Evolutionary conservation across 92 coral and sea anemone genomes (phyloP).

Genomic region (Ricordea florida): DNA sequence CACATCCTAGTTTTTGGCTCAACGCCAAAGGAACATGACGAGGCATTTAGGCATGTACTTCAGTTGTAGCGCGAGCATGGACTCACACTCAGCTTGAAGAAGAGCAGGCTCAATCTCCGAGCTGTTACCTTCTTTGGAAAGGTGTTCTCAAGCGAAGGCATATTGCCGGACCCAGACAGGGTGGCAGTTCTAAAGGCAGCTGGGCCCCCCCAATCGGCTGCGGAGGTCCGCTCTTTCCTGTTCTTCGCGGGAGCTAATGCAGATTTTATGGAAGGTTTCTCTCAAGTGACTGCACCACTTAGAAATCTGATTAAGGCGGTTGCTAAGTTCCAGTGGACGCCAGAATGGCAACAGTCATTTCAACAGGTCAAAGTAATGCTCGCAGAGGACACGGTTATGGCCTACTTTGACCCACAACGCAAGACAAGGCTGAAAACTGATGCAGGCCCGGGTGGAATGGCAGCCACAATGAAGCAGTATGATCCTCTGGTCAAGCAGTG

Average conservation of each 20-base stretch:
- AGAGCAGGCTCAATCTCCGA: background rate
- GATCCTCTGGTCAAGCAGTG: background rate
- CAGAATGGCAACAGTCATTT: background rate
- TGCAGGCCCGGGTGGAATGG: background rate
- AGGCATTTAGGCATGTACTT: background rate
- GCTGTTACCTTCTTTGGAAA: slow-evolving; percentile 2
- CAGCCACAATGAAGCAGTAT: slow-evolving; percentile 4
- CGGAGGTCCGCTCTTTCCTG: background rate
- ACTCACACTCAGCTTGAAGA: background rate
- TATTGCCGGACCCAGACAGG: background rate
- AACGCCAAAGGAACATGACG: background rate
- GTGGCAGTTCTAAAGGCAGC: background rate
- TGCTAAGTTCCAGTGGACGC: background rate
- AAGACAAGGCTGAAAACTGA: background rate
- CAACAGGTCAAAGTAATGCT: background rate
- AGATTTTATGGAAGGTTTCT: background rate
- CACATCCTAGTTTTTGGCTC: background rate
- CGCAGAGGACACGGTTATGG: background rate
- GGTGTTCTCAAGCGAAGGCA: slow-evolving; percentile 13
- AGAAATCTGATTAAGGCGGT: background rate
- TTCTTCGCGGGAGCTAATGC: slow-evolving; percentile 11
- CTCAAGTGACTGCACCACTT: background rate
- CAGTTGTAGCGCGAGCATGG: background rate
- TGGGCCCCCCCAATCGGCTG: background rate
- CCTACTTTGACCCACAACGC: slow-evolving; percentile 8